A percentile compares a stretch with the other conserved stretches of the same genome.
These are phyloP conservation scores for Gyps fulvus DNA, from an alignment of 2,113 vertebrate species.

Conservation along the genomic window DNA sequence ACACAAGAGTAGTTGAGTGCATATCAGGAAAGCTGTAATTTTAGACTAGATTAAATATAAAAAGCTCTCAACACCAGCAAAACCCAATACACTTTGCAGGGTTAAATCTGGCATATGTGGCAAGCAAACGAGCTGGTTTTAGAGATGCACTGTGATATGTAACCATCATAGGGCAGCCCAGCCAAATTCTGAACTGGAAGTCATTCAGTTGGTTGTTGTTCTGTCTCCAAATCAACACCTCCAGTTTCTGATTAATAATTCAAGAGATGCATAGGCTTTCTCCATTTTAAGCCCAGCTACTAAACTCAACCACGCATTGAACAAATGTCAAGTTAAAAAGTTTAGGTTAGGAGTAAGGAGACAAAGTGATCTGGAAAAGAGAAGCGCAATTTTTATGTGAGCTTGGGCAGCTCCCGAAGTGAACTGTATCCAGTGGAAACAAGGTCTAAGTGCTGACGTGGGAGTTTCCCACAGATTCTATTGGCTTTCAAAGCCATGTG, in stretches of 20 bases:
- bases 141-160: accelerated
- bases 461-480: conserved; percentile 82
- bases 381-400: not conserved
- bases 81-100: not conserved
- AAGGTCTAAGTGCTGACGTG: conserved; percentile 60
- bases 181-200: not conserved
- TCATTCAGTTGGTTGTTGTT: not conserved
- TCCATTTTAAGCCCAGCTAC: not conserved
- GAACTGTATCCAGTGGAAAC: conserved; percentile 9
- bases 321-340: not conserved
- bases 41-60: not conserved
- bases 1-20: not conserved
- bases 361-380: not conserved
- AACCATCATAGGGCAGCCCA: not conserved
- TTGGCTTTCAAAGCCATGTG: conserved; percentile 58
- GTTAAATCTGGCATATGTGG: not conserved
- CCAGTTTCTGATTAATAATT: not conserved
- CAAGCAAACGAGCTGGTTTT: not conserved
- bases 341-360: not conserved
- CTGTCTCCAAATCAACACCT: not conserved
- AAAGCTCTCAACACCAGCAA: not conserved
- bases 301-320: not conserved
- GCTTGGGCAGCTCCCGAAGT: conserved; percentile 1
- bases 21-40: not conserved
- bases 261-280: not conserved